Conservation (phyloP, 2,888 invertebrate species). For the Spatulosminthurus flaviceps region DNA sequence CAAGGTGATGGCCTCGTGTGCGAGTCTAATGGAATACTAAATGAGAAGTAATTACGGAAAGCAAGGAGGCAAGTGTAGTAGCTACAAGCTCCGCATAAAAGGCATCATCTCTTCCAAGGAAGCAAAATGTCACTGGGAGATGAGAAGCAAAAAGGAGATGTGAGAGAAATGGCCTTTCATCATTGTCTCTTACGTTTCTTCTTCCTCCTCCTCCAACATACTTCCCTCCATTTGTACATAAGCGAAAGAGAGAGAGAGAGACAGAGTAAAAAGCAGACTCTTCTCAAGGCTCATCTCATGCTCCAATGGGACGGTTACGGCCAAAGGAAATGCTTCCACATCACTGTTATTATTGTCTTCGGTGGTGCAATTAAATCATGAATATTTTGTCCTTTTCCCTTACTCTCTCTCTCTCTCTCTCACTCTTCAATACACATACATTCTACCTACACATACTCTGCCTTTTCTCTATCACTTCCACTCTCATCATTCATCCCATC, state of each 20-base stretch:
- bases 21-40: constrained; percentile 51
- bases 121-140: constrained; percentile 5
- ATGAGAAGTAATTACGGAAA: constrained; percentile 54
- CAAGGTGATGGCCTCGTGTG: constrained; percentile 31
- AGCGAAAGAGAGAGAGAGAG: neutral
- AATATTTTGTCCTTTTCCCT: constrained; percentile 45
- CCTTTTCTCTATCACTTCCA: neutral
- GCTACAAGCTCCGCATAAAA: neutral
- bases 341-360: constrained; percentile 43
- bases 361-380: constrained; percentile 50
- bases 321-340: constrained; percentile 33
- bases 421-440: neutral
- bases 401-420: too few relatives aligned
- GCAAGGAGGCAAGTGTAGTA: constrained; percentile 37
- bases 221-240: neutral
- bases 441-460: neutral
- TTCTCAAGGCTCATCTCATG: constrained; percentile 15
- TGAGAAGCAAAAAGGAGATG: constrained; percentile 5
- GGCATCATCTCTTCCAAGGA: constrained; percentile 24
- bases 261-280: neutral
- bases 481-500: constrained; percentile 33
- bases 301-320: constrained; percentile 31
- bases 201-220: neutral
- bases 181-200: constrained; percentile 15
- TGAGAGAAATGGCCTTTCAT: constrained; percentile 39